Evolutionary conservation across 2,888 invertebrate species (phyloP), one percentile per base, ranked within the genome.

Genomic region (Dicroscelio sp.): DNA sequence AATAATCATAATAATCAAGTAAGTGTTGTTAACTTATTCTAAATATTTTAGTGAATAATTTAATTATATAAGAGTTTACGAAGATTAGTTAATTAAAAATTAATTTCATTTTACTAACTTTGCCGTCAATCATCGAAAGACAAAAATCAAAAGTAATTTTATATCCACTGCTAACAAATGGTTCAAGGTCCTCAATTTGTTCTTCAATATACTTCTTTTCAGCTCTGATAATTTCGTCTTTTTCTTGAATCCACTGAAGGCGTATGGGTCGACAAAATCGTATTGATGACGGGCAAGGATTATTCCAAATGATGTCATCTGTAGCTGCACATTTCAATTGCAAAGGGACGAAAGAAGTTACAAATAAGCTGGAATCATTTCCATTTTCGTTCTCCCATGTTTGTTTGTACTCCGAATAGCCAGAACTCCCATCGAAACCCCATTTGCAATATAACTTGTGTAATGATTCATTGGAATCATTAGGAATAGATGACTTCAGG

Each of bases 91-190:
- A 38, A 38, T 38, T n/a, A 10, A 58, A 58, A 58, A 58, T 58
- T n/a, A n/a, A 58, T 23, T 58, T 23, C 25, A 58, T 58, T 30
- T 92, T 91, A 52, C 78, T 86, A 14, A 93, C 85, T 55, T 94
- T 92, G 55, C 85, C 92, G 73, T 93, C 93, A 38, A 91, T 79
- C 92, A 92, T 94, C 31, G 92, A 90, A 30, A 93, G 90, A 20
- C 80, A 27, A 67, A 93, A 27, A 14, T 14, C 10, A 48, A 27
- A 48, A 17, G 43, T 8, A 48, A 73, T 48, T 27, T 73, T 48
- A 27, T 23, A 27, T 48, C 33, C 71, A 55, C 67, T 20, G 75
- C 80, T 76, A 43, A 60, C 23, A 93, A 86, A 88, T 52, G 86
- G 83, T 58, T 60, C 48, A 14, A 90, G 65, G 55, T 55, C 30